Evolutionary conservation across 2,113 vertebrate genomes (phyloP).

Genomic region (Petrocephalus microphthalmus): DNA sequence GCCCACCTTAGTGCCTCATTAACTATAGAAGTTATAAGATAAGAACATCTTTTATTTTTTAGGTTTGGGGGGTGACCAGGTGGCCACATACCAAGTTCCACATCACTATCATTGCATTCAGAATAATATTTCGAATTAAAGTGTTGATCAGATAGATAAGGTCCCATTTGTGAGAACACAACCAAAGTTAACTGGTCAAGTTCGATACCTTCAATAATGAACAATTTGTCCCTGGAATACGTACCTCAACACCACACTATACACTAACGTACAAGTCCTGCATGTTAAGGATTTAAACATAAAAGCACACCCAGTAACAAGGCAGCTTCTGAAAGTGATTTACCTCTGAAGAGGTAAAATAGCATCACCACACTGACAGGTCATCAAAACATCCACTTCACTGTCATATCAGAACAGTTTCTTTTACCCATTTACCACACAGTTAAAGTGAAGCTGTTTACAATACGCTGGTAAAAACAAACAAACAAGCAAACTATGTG

Average conservation of each 20-base stretch:
- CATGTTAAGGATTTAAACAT: not conserved
- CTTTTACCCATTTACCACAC: not conserved
- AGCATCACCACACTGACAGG: not conserved
- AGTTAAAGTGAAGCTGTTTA: slow-evolving; percentile 2
- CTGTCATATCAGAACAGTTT: not conserved
- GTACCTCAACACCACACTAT: not conserved
- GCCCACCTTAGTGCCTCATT: slow-evolving; percentile 34
- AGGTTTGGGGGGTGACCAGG: not conserved
- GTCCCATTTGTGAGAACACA: not conserved
- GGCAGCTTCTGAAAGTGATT: not conserved
- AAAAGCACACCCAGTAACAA: not conserved
- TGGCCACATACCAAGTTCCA: not conserved
- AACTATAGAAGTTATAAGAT: not conserved
- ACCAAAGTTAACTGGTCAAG: not conserved
- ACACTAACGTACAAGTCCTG: not conserved
- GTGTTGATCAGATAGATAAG: not conserved
- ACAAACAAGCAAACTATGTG: not conserved
- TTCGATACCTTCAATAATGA: not conserved
- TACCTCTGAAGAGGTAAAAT: not conserved
- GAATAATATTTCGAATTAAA: not conserved
- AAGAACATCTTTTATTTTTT: not conserved
- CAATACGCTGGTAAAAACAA: not conserved
- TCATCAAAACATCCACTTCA: not conserved
- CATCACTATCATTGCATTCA: not conserved
- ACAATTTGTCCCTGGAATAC: not conserved